phyloP scores from a whole-genome alignment of 2,888 invertebrate genomes.

The Xestia sexstrigata region DNA sequence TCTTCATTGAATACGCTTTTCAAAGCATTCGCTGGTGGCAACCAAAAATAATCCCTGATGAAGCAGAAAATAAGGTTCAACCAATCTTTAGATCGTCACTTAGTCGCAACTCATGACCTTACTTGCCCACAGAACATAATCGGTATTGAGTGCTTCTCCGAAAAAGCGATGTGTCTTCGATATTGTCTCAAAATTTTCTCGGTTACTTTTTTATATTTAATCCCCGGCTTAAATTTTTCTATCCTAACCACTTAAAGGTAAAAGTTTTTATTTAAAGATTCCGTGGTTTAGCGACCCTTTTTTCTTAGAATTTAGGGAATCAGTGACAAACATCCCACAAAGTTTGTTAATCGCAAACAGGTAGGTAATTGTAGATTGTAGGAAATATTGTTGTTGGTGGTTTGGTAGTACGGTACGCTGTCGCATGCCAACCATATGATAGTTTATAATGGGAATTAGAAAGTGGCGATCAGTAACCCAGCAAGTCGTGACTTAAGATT shows the following conservation, averaged over 20 bases:
- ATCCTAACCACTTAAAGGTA: neutral
- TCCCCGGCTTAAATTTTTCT: constrained; percentile 11
- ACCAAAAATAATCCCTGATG: neutral
- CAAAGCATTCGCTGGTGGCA: neutral
- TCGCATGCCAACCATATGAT: constrained; percentile 38
- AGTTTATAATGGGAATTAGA: constrained; percentile 71
- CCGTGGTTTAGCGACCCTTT: neutral
- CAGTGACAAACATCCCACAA: neutral
- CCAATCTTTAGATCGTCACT: neutral
- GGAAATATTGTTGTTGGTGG: constrained; percentile 16
- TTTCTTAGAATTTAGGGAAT: neutral
- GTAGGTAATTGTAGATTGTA: too few species aligned
- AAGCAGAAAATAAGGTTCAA: neutral
- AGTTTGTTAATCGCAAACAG: constrained; percentile 11
- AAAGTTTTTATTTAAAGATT: neutral
- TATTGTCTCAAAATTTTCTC: neutral
- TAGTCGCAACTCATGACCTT: too few species aligned
- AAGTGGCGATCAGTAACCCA: constrained; percentile 72
- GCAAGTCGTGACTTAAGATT: constrained; percentile 76
- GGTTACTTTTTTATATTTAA: constrained; percentile 12
- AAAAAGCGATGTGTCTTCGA: neutral
- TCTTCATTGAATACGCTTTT: neutral
- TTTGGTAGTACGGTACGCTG: neutral
- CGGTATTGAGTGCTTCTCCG: neutral
- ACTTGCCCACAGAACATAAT: neutral